These are phyloP conservation scores for Urocynchramus pylzowi DNA, from an alignment of 2,113 vertebrate genomes.

Conservation along the genomic window DNA sequence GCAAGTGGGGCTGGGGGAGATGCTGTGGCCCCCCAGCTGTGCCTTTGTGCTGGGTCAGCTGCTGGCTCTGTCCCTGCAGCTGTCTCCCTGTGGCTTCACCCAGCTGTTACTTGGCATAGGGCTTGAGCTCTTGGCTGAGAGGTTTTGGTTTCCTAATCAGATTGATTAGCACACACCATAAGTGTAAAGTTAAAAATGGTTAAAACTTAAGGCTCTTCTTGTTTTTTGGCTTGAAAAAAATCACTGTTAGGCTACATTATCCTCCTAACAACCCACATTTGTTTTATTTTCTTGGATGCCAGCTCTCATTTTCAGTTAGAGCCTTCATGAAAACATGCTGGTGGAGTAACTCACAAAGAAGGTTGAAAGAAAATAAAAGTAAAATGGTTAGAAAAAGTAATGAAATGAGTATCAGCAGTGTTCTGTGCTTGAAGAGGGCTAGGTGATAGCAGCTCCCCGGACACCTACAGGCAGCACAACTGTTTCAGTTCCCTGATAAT, in stretches of 20 bases:
- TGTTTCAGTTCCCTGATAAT: background rate
- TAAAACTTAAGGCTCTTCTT: background rate
- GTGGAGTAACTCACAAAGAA: background rate
- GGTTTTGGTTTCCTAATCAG: background rate
- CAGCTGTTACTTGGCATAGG: background rate
- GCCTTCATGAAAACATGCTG: background rate
- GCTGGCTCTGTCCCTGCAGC: background rate
- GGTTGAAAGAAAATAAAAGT: background rate
- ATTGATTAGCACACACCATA: background rate
- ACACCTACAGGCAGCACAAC: rapidly evolving
- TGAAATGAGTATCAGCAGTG: background rate
- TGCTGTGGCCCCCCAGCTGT: background rate
- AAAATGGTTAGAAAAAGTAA: background rate
- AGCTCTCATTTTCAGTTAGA: background rate
- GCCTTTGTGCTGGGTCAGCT: rapidly evolving
- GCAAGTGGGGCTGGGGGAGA: background rate
- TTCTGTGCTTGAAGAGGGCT: background rate
- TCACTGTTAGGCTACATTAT: background rate
- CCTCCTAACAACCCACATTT: background rate
- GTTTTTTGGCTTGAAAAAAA: background rate
- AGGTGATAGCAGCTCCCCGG: background rate
- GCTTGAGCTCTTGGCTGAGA: background rate
- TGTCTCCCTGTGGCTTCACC: background rate
- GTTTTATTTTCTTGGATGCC: background rate
- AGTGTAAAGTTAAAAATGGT: background rate